Percentiles rank a stretch among this genome's conserved stretches.
Conservation (phyloP, 1,140 invertebrate genomes). For the Drosophila melanica region DNA sequence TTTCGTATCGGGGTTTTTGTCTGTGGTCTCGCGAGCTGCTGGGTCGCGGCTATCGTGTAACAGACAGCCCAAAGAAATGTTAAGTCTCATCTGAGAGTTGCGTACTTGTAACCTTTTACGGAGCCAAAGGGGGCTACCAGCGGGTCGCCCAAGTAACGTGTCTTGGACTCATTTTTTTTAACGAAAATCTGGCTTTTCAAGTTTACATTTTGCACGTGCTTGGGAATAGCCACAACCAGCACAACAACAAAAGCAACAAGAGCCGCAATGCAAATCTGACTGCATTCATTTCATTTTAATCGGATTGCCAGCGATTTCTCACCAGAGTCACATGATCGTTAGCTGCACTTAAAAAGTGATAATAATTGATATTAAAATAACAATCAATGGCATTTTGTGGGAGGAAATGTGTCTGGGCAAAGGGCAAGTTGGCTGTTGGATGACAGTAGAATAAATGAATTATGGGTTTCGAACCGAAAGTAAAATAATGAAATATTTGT, state of each 20-base stretch:
- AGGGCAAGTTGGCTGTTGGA: neutral
- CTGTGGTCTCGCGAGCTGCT: constrained; percentile 1
- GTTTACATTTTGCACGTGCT: constrained; percentile 28
- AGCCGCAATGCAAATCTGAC: constrained; percentile 14
- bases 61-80: constrained; percentile 29
- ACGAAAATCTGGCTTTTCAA: constrained; percentile 21
- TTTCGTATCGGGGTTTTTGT: constrained; percentile 31
- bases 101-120: constrained; percentile 1
- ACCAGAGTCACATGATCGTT: constrained; percentile 31
- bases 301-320: constrained; percentile 31
- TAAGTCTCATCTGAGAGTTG: constrained; percentile 9
- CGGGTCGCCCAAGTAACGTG: neutral
- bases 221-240: neutral
- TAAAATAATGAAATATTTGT: neutral
- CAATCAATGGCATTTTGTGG: neutral
- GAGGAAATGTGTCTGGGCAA: neutral
- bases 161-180: constrained; percentile 10
- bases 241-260: constrained; percentile 2
- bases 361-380: neutral
- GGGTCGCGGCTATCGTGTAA: constrained; percentile 37
- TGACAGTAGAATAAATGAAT: constrained; percentile 1
- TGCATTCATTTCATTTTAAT: constrained; percentile 10
- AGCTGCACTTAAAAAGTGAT: neutral
- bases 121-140: constrained; percentile 3
- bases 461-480: neutral